Conservation (phyloP, 1,140 invertebrate species). For the Lordiphosa stackelbergi region DNA sequence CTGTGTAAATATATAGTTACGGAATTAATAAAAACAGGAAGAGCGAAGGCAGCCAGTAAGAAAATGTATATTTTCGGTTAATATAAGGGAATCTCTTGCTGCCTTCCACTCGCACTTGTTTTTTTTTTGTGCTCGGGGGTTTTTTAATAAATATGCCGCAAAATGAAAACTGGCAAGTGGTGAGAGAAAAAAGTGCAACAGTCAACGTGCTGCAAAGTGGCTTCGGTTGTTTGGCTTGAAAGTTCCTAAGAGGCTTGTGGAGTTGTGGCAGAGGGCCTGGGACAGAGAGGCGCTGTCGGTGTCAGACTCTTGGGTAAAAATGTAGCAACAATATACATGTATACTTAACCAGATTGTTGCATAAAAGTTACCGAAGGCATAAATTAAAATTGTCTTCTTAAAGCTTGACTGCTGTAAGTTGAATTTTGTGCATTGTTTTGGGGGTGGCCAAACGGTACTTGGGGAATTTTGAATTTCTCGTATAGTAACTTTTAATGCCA, state of each 20-base stretch:
- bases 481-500: too few relatives aligned
- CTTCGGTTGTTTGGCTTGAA: conserved; percentile 51
- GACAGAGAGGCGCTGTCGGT: conserved; percentile 29
- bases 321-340: conserved; percentile 23
- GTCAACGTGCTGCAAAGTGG: conserved; percentile 63
- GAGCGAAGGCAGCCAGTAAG: conserved; percentile 32
- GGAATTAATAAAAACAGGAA: conserved; percentile 60
- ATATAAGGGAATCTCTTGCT: conserved; percentile 54
- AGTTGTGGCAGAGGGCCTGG: conserved; percentile 4
- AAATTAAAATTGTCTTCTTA: conserved; percentile 36
- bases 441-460: too few relatives aligned
- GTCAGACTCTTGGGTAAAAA: conserved; percentile 44
- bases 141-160: conserved; percentile 64
- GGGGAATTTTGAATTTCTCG: too few relatives aligned
- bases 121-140: conserved; percentile 3
- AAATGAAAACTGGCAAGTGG: conserved; percentile 60
- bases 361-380: conserved; percentile 31
- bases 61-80: conserved; percentile 72
- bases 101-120: conserved; percentile 7
- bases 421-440: too few relatives aligned
- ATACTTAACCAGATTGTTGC: conserved; percentile 36
- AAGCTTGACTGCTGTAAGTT: conserved; percentile 4
- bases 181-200: conserved; percentile 53
- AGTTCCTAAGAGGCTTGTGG: conserved; percentile 56
- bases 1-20: conserved; percentile 66